Percentiles rank a stretch among this genome's conserved stretches.
Evolutionary conservation across 2,113 vertebrate genomes (phyloP).

Genomic region (Ageneiosus marmoratus): DNA sequence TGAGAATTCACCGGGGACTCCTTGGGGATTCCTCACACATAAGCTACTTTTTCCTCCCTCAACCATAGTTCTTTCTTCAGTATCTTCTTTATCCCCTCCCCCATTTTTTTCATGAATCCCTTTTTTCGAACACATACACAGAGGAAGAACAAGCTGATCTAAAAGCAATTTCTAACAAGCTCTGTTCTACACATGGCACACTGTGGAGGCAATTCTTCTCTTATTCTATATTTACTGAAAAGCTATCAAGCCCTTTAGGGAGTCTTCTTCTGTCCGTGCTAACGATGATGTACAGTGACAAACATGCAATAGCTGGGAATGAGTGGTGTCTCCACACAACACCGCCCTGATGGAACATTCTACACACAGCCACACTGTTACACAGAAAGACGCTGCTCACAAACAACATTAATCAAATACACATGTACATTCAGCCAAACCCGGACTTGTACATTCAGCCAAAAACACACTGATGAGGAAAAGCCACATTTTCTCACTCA

Average conservation of each 20-base stretch:
- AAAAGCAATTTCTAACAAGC: constrained; percentile 5
- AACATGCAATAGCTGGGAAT: constrained; percentile 25
- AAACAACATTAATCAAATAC: constrained; percentile 26
- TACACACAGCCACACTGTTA: constrained; percentile 28
- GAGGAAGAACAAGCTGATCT: neutral
- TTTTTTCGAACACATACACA: constrained; percentile 12
- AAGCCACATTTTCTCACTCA: neutral
- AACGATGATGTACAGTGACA: constrained; percentile 34
- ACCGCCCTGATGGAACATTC: constrained; percentile 37
- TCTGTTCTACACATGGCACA: neutral
- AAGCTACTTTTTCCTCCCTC: constrained; percentile 17
- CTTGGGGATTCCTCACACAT: constrained; percentile 45
- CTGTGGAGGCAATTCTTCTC: neutral
- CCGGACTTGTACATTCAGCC: constrained; percentile 10
- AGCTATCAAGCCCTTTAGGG: neutral
- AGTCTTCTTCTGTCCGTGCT: constrained; percentile 4
- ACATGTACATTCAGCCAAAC: constrained; percentile 17
- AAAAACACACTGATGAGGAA: neutral
- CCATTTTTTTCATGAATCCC: constrained; percentile 31
- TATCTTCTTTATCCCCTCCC: constrained; percentile 41
- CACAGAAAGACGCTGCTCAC: constrained; percentile 19
- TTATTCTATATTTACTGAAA: neutral
- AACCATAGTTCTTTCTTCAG: constrained; percentile 27
- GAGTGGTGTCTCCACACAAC: constrained; percentile 35
- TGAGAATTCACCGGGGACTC: constrained; percentile 43